phyloP scores from a whole-genome alignment of 2,797 vertebrate species.

The Perodicticus potto region DNA sequence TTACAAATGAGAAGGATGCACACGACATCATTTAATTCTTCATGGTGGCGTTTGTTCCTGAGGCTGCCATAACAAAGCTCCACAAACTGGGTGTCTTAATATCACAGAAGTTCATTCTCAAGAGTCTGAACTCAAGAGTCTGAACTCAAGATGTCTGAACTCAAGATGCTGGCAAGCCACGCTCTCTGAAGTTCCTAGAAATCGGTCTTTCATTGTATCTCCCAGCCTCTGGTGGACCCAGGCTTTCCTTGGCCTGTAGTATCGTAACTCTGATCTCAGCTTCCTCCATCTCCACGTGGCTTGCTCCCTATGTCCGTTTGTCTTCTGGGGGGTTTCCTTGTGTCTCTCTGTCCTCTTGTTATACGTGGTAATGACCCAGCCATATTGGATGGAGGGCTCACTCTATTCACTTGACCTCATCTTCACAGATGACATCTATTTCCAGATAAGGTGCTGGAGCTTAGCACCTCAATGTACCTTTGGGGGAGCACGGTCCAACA shows the following conservation, averaged over 20 bases:
- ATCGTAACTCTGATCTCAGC: not conserved
- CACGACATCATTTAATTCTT: not conserved
- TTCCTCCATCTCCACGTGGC: not conserved
- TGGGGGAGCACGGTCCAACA: not conserved
- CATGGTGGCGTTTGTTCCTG: not conserved
- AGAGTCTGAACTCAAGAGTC: not conserved
- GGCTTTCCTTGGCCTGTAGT: not conserved
- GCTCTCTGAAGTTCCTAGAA: not conserved
- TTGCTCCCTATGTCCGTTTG: not conserved
- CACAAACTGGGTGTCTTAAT: not conserved
- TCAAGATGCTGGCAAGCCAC: no score
- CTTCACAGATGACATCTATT: not conserved
- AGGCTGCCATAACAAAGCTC: not conserved
- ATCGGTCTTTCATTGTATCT: not conserved
- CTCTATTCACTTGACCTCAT: not conserved
- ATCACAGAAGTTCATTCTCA: not conserved
- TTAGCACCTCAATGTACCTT: not conserved
- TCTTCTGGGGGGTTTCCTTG: not conserved
- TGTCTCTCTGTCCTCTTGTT: not conserved
- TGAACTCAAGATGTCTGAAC: not conserved
- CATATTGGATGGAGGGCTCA: not conserved
- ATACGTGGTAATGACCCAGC: not conserved
- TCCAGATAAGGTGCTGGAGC: not conserved
- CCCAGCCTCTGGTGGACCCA: not conserved
- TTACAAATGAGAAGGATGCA: not conserved